A percentile compares a stretch with the other conserved stretches of the same genome.
Conservation (phyloP, 1,140 invertebrate genomes). For the Caenorhabditis latens region DNA sequence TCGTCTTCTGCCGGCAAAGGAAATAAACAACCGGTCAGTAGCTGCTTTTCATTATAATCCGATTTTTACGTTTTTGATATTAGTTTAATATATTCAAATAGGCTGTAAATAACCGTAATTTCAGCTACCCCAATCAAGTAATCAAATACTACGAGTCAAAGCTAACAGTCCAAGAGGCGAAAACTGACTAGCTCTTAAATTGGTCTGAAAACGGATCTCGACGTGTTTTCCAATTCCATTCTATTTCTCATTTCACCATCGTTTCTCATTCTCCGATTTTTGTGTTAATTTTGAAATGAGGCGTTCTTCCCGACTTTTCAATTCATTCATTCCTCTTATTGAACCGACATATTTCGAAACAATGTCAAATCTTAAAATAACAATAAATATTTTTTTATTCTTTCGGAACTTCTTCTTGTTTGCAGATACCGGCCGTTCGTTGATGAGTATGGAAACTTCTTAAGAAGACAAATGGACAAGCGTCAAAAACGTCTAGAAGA, state of each 20-base stretch:
- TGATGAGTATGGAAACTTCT: neutral
- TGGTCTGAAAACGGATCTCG: neutral
- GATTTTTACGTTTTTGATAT: neutral
- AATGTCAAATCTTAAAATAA: neutral
- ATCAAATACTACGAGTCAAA: slow-evolving; percentile 32
- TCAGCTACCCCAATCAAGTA: slow-evolving; percentile 27
- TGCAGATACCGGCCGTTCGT: slow-evolving; percentile 35
- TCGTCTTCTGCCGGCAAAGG: slow-evolving; percentile 5
- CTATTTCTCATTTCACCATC: no score
- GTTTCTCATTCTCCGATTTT: no score
- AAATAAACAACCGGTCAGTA: slow-evolving; percentile 13
- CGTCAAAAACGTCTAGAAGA: neutral
- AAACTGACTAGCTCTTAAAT: neutral
- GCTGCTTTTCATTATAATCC: no score
- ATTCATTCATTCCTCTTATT: neutral
- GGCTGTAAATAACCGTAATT: neutral
- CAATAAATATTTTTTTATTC: neutral
- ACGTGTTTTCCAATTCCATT: no score
- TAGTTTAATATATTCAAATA: neutral
- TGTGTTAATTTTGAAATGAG: no score
- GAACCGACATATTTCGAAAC: neutral
- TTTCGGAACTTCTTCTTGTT: neutral
- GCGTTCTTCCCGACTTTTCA: no score
- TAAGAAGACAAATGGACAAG: slow-evolving; percentile 4
- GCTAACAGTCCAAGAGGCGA: neutral